Conservation (phyloP, 2,888 invertebrate species). For the Drosophila anceps region DNA sequence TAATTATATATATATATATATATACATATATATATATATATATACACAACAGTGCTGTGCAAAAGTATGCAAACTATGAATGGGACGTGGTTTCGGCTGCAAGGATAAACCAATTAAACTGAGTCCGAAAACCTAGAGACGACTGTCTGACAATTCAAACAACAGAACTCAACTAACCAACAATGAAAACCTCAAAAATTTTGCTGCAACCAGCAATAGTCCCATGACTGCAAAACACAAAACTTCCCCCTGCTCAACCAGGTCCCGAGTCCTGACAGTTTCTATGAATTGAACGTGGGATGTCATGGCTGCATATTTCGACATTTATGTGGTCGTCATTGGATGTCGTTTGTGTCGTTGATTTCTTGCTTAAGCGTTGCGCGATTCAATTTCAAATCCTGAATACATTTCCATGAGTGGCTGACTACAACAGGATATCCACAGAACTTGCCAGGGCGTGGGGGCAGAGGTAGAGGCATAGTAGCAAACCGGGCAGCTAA, state of each 20-base stretch:
- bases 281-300: slow-evolving; percentile 27
- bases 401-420: slow-evolving; percentile 74
- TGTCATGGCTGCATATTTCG: slow-evolving; percentile 72
- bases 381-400: slow-evolving; percentile 79
- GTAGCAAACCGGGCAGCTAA: slow-evolving; percentile 62
- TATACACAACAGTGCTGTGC: slow-evolving; percentile 45
- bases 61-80: slow-evolving; percentile 40
- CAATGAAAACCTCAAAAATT: slow-evolving; percentile 78
- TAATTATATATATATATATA: slow-evolving; percentile 58
- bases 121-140: slow-evolving; percentile 54
- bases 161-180: slow-evolving; percentile 78
- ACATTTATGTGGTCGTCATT: slow-evolving; percentile 79
- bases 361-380: slow-evolving; percentile 77
- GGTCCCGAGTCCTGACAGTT: slow-evolving; percentile 31
- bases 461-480: neutral
- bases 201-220: slow-evolving; percentile 59
- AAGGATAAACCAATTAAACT: slow-evolving; percentile 77
- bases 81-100: slow-evolving; percentile 33
- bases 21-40: slow-evolving; percentile 18
- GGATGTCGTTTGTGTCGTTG: slow-evolving; percentile 78
- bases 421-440: slow-evolving; percentile 37
- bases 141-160: slow-evolving; percentile 70
- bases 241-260: slow-evolving; percentile 1
- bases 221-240: slow-evolving; percentile 72
- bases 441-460: neutral